These are phyloP conservation scores for Allacma fusca DNA, from an alignment of 2,888 invertebrate species.

Conservation along the genomic window DNA sequence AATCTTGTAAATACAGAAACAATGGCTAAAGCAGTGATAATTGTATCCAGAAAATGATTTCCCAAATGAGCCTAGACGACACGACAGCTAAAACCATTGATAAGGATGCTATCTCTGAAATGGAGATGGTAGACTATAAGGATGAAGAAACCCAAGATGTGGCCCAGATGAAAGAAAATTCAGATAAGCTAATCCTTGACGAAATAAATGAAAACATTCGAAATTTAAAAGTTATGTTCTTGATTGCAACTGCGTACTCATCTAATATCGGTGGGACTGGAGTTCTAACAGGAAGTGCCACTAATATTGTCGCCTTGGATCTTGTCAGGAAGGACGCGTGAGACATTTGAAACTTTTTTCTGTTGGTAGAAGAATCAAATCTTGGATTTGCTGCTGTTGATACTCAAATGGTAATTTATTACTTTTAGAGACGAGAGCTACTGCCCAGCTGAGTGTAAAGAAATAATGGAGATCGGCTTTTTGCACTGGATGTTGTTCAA, in stretches of 20 bases:
- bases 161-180: no score
- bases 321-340: slow-evolving; percentile 59
- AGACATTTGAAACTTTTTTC: slow-evolving; percentile 33
- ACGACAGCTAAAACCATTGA: no score
- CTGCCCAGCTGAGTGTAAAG: slow-evolving; percentile 53
- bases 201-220: slow-evolving; percentile 49
- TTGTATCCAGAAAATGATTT: slow-evolving; percentile 4
- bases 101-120: not conserved
- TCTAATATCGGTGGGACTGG: slow-evolving; percentile 59
- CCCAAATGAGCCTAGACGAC: not conserved
- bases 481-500: slow-evolving; percentile 60
- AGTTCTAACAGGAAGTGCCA: slow-evolving; percentile 57
- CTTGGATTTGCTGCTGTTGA: not conserved
- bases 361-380: no score
- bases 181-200: no score
- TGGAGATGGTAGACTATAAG: not conserved
- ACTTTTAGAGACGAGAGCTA: slow-evolving; percentile 52
- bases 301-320: slow-evolving; percentile 56
- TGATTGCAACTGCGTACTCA: slow-evolving; percentile 57
- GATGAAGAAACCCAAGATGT: not conserved
- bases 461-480: slow-evolving; percentile 55
- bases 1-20: no score
- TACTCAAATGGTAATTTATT: not conserved
- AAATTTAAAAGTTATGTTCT: slow-evolving; percentile 57
- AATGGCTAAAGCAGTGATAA: no score